Evolutionary conservation across 2,113 vertebrate species (phyloP), one percentile per base, ranked within the genome.

Genomic region (Bostrychus sinensis): DNA sequence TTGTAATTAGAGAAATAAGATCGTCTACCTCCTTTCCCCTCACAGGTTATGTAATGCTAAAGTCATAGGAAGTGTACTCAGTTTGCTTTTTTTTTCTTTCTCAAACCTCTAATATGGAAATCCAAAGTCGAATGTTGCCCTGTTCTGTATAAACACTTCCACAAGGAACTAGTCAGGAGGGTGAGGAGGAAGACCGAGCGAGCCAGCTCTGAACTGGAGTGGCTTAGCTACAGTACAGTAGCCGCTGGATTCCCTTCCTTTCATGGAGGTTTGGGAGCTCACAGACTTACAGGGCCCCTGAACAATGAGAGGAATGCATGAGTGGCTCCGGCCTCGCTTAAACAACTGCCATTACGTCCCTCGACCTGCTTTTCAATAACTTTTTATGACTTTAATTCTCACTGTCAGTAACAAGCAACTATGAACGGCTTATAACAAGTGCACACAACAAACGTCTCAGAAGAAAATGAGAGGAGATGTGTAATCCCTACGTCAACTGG

Each of bases 241-340:
- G 84, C 71, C 23, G 72, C 72, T 77, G 78, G 87, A 89, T 90
- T 90, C 88, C 77, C 83, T 88, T 89, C 87, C 89, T 89, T 89
- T 89, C 86, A 88, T 88, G 86, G 87, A 86, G 83, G 85, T 86
- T 89, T 87, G 73, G 62, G 75, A 82, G 79, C 82, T 72, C 30
- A 26, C 71, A 71, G 88, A 85, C 87, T 91, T 88, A 86, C 87
- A 81, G 83, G 87, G 74, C 83, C 86, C 66, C 81, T 86, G 89
- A 92, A 92, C 91, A 92, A 91, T 91, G 89, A 92, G 88, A 90
- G 88, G 89, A 92, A 92, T 91, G 90, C 89, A 75, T 70, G 70
- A 85, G 81, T 77, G 56, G 77, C 85, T 87, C 82, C 50, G 72
- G 72, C 83, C 70, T 83, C 62, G 32, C 81, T 81, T 75, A 61